Base-by-base conservation (phyloP, 30 jellyfish, hydroid and myxozoan genomes). In the Pseudorhiza aurosa region DNA sequence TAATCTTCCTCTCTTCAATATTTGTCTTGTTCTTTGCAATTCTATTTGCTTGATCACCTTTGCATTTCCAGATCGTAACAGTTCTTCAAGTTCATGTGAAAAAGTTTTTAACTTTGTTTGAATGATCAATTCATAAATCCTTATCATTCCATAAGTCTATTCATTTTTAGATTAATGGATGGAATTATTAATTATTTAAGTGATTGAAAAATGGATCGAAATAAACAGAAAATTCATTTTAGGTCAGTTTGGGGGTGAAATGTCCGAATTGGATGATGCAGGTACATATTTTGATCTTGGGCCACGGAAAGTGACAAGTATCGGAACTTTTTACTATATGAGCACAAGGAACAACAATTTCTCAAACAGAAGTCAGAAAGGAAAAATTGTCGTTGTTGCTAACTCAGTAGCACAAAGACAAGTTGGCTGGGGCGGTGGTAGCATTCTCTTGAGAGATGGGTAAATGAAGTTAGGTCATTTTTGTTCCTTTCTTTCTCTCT, bases 251-350 rank as follows among this genome's bases (percentile, higher is more conserved):
- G 89, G 96, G 29, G 98, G 98, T 9, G 96, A 91, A 58, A 29
- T 83, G 79, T 91, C 98, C 3, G 98, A 91, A 43, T 74, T 91
- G 39, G 98, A 91, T 51, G 98, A 91, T 43, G 98, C 98, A 30
- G 98, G 98, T 3, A 85, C 96, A 39, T 91, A 91, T 59, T 91
- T 91, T 51, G 98, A 91, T 51, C 84, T 91, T 25, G 95, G 96
- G 5, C 95, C 96, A 22, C 96, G 98, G 33, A 85, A 85, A 68
- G 74, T 85, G 27, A 91, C 98, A 12, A 95, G 88, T n/a, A 57
- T 56, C 26, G 98, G 98, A 26, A 79, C 94, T 3, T 91, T 40
- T 65, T 75, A 63, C 58, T 91, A 84, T 85, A 84, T 91, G 96
- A 85, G 96, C 72, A 91, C 96, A 12, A 53, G 98, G 36, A 91